Evolutionary conservation across 2,888 invertebrate genomes (phyloP).

Genomic region (Plebejus argus): DNA sequence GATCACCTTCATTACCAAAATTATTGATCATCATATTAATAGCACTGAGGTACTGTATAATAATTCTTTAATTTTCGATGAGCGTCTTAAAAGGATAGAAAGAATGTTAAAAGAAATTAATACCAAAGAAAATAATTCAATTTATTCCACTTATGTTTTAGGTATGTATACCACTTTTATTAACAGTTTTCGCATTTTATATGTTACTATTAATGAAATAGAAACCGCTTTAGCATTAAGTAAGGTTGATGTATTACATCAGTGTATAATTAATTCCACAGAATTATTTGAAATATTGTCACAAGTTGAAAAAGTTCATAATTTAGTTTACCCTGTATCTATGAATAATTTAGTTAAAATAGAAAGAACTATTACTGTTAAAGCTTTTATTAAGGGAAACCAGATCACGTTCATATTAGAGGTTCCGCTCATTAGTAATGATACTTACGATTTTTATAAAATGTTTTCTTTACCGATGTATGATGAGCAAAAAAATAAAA

Average conservation of each 20-base stretch:
- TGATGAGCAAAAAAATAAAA: slow-evolving; percentile 34
- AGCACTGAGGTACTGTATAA: slow-evolving; percentile 34
- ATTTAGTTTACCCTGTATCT: slow-evolving; percentile 35
- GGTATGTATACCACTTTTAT: slow-evolving; percentile 36
- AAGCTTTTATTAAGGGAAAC: slow-evolving; percentile 39
- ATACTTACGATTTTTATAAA: slow-evolving; percentile 38
- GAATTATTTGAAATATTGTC: slow-evolving; percentile 31
- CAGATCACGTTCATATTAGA: slow-evolving; percentile 41
- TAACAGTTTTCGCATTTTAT: slow-evolving; percentile 34
- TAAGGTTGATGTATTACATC: slow-evolving; percentile 34
- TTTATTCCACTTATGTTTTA: slow-evolving; percentile 34
- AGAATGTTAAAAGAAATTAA: slow-evolving; percentile 28
- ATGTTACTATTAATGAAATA: slow-evolving; percentile 34
- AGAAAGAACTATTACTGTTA: slow-evolving; percentile 38
- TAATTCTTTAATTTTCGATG: slow-evolving; percentile 25
- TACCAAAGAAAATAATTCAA: slow-evolving; percentile 35
- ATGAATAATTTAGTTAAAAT: slow-evolving; percentile 40
- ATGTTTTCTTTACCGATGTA: slow-evolving; percentile 37
- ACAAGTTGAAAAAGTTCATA: slow-evolving; percentile 32
- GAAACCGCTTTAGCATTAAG: slow-evolving; percentile 36
- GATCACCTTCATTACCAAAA: slow-evolving; percentile 39
- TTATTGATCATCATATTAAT: slow-evolving; percentile 37
- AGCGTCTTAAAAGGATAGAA: slow-evolving; percentile 25
- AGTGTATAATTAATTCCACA: slow-evolving; percentile 31
- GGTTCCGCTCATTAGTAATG: slow-evolving; percentile 36